Percentiles rank a stretch among this genome's conserved stretches.
Conservation (phyloP, 2,797 vertebrate genomes). For the Momotus momota region DNA sequence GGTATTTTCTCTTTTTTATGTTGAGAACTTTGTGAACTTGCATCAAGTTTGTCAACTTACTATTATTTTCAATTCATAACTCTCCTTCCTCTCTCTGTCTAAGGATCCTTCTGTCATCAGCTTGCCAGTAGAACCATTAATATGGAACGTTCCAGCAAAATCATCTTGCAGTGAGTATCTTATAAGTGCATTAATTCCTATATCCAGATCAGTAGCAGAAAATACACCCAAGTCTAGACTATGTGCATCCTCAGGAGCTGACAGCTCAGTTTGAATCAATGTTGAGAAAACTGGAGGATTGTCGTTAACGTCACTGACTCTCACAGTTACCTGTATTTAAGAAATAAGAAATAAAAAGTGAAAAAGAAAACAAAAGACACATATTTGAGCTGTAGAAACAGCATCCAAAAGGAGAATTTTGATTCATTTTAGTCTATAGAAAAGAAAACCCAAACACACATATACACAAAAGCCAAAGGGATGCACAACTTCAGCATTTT, state of each 20-base stretch:
- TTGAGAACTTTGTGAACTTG: not conserved
- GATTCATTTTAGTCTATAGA: not conserved
- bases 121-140: conserved; percentile 59
- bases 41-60: conserved; percentile 42
- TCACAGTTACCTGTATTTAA: conserved; percentile 77
- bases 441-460: not conserved
- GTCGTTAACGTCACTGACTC: conserved; percentile 75
- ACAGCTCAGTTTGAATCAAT: conserved; percentile 30
- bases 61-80: conserved; percentile 58
- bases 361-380: rapidly evolving
- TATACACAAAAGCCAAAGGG: not conserved
- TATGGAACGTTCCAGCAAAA: conserved; percentile 46
- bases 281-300: conserved; percentile 61
- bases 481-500: not conserved
- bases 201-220: conserved; percentile 63
- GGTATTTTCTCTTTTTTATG: not conserved
- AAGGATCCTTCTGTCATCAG: conserved; percentile 19
- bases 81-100: conserved; percentile 56
- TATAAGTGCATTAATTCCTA: conserved; percentile 47
- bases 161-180: conserved; percentile 63
- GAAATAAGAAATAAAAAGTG: not conserved
- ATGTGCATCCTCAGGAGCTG: conserved; percentile 48
- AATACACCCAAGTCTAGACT: conserved; percentile 34
- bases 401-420: not conserved
- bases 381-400: not conserved